Evolutionary conservation across 2,888 invertebrate genomes (phyloP), one percentile per base, ranked within the genome.

Genomic region (Ectobius pallidus): DNA sequence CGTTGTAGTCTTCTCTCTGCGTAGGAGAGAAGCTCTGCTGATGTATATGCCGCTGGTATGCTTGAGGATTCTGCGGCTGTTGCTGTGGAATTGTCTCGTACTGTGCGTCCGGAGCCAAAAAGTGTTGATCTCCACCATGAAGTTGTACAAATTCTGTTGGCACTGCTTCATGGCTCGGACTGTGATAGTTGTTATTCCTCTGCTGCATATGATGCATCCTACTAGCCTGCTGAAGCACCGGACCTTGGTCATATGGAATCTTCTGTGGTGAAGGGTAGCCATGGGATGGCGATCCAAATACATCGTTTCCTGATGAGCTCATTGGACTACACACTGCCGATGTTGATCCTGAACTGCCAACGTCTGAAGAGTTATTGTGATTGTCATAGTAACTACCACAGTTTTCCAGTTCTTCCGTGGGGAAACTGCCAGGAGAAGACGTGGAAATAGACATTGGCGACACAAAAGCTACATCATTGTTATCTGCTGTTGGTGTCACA

Each of bases 91-190:
- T 86, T 1, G 87, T 83, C 78, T 90, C 90, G 78, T 90, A 90
- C 77, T 90, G 89, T 0, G 89, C 88, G 77, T 89, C 89, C 0
- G 88, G 87, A 0, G 88, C 87, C 46, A 89, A 79, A 76, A 87
- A 87, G 0, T 82, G 81, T 82, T 71, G 62, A 44, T 70, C 70
- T 34, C 62, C 55, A 27, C 44, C 42, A 18, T 58, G 61, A 52
- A 39, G 32, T 18, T 46, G 70, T 11, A 49, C 39, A 65, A 72
- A 74, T 32, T 71, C 68, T 16, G 34, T 63, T 14, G 62, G 3
- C 18, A 18, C 34, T n/a, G 30, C 46, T 27, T 65, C 67, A 39
- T 63, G 52, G 11, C 46, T 39, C 18, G 44, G 22, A n/a, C 49
- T 69, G 27, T 62, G 63, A 7, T 65, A 70, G 30, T 61, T 70